phyloP scores from a whole-genome alignment of 1,140 invertebrate genomes.

The Lasaia peninsularis region DNA sequence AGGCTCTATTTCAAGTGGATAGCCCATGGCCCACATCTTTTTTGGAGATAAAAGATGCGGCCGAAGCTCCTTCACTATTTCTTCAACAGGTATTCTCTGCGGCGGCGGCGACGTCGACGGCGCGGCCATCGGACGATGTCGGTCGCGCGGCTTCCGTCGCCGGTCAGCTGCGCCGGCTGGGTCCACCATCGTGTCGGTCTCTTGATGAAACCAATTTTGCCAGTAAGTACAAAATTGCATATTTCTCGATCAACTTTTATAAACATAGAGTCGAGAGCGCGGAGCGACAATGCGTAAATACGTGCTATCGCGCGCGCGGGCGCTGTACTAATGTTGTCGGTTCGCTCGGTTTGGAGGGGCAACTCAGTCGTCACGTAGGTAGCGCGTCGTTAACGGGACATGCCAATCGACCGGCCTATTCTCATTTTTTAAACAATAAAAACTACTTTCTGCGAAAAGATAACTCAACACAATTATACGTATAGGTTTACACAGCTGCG shows the following conservation, averaged over 20 bases:
- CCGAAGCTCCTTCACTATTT: constrained; percentile 57
- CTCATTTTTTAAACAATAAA: constrained; percentile 73
- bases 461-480: constrained; percentile 26
- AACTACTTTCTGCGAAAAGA: constrained; percentile 45
- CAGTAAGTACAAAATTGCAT: constrained; percentile 67
- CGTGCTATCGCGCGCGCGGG: constrained; percentile 67
- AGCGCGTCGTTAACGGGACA: constrained; percentile 72
- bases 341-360: constrained; percentile 59
- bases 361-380: constrained; percentile 64
- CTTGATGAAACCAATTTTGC: constrained; percentile 68
- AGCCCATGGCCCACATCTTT: constrained; percentile 84
- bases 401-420: constrained; percentile 70
- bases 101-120: constrained; percentile 59
- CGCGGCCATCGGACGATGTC: constrained; percentile 58
- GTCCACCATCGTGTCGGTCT: constrained; percentile 53
- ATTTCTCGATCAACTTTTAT: constrained; percentile 58
- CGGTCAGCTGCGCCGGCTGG: constrained; percentile 51
- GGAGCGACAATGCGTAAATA: constrained; percentile 51
- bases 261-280: constrained; percentile 69
- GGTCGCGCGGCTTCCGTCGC: constrained; percentile 54
- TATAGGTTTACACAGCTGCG: constrained; percentile 5
- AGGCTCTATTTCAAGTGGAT: constrained; percentile 81
- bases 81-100: constrained; percentile 52
- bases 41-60: constrained; percentile 81
- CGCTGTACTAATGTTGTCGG: constrained; percentile 62